Base-by-base conservation (phyloP, 1,140 invertebrate genomes). In the Aphaenogaster ashmeadi region DNA sequence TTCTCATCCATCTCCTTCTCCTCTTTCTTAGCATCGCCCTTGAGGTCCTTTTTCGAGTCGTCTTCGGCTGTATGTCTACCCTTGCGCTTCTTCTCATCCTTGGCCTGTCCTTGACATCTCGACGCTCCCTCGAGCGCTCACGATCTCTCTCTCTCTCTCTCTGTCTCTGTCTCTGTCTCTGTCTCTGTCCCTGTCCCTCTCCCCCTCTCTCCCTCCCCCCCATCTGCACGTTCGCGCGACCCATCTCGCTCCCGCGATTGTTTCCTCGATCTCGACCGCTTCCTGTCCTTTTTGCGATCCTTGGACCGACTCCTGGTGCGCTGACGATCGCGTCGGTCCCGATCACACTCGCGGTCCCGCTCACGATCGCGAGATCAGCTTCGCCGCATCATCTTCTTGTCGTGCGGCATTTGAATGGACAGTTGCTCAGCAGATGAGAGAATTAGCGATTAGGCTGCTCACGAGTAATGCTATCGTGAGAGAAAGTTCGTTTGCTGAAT, bases 41-140 rank as follows among this genome's bases (percentile, higher is more conserved):
- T 96, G 92, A 44, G 71, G 66, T 96, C 94, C 90, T 96, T 94
- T 92, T 96, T 95, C 27, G 94, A 94, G 89, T 96, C 94, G 56
- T 96, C 93, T n/a, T 96, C 95, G 50, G 71, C 27, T 80, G 90
- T 93, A 74, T 93, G 94, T 91, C 90, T 95, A 3, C 64, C 74
- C 86, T 92, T 96, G 60, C 89, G 91, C 91, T 94, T 96, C 80
- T 91, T 95, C 6, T 94, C 94, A 56, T 96, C 95, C 81, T 95
- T 95, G 13, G 87, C 84, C 95, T 93, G 52, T 95, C 94, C 74
- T 96, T 96, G 3, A 58, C 75, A 50, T 95, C 95, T 50, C 94
- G 91, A 7, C 91, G 90, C 47, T 96, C 95, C 54, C 94, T 93
- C 15, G 94, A 93, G 56, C 92, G 91, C 4, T 95, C 95, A 13